Evolutionary conservation across 2,888 invertebrate species (phyloP), one percentile per base, ranked within the genome.

Genomic region (Agriopis leucophaearia): DNA sequence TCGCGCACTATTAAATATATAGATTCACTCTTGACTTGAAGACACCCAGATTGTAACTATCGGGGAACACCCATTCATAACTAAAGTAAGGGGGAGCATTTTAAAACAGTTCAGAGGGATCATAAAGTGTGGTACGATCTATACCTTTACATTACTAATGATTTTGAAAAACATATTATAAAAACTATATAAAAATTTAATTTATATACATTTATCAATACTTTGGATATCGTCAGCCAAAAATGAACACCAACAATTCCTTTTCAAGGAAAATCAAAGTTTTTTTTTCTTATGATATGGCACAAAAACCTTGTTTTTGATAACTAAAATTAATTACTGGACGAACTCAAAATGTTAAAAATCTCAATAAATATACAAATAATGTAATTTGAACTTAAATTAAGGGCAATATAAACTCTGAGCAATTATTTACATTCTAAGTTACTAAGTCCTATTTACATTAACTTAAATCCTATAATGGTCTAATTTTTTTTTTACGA

Each of bases 361-460:
- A 36, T 51, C 51, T 51, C 74, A 56, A 75, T 58, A 36, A 48
- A 51, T 64, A 58, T 63, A 68, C 1, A 63, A 8, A 16, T 9
- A 66, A 12, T 45, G 48, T 64, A 45, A 59, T 69, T 74, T 72
- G 73, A 57, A 74, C 61, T 71, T 71, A 72, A 16, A 72, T 66
- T 70, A 60, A 74, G 74, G 68, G 70, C 71, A 71, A 74, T 69
- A 70, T 36, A 61, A 55, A 44, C 51, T 61, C 71, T 81, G 77
- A 75, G 75, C 71, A 72, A 62, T 57, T 15, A 58, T 61, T 57
- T 62, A 60, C 58, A 69, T 56, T 8, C 45, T 51, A 55, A 47
- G 57, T 36, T 55, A 27, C 12, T 13, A 13, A 13, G 40, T 40
- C 50, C 15, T 52, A 63, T 67, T 60, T 58, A 62, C 48, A 62